phyloP scores from a whole-genome alignment of 2,797 vertebrate species.

The Takifugu ocellatus region DNA sequence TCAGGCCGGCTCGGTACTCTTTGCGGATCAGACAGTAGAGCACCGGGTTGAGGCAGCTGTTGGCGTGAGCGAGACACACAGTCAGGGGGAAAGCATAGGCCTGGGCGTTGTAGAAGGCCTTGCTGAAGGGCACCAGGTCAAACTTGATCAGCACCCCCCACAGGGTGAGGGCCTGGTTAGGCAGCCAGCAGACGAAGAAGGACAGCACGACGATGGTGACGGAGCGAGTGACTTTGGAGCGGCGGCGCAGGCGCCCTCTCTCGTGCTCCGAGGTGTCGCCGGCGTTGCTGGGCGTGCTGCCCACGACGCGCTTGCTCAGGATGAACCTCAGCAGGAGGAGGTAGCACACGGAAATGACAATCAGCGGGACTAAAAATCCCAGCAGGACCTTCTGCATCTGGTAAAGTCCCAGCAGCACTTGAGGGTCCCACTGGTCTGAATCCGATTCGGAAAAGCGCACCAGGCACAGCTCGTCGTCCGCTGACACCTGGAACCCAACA shows the following conservation, averaged over 20 bases:
- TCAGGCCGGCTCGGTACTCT: conserved; percentile 75
- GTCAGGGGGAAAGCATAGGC: conserved; percentile 79
- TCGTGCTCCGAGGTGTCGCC: conserved; percentile 61
- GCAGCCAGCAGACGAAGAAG: conserved; percentile 83
- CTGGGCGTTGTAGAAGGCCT: conserved; percentile 80
- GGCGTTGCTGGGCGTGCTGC: conserved; percentile 27
- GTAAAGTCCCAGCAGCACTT: conserved; percentile 76
- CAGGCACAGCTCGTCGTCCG: conserved; percentile 74
- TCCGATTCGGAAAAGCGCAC: conserved; percentile 73
- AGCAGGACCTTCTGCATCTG: conserved; percentile 76
- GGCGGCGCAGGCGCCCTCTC: conserved; percentile 61
- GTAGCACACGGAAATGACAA: conserved; percentile 74
- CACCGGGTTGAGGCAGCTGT: conserved; percentile 82
- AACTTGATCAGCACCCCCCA: conserved; percentile 82
- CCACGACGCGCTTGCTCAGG: conserved; percentile 61
- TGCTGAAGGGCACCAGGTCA: conserved; percentile 78
- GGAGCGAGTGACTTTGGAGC: conserved; percentile 76
- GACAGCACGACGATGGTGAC: conserved; percentile 79
- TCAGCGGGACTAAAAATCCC: conserved; percentile 72
- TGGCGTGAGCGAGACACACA: conserved; percentile 79
- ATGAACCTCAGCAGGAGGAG: conserved; percentile 77
- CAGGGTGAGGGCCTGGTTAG: conserved; percentile 80
- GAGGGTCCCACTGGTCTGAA: conserved; percentile 72
- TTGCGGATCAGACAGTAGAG: conserved; percentile 80
- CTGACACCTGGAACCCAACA: conserved; percentile 53